Percentiles rank a stretch among this genome's conserved stretches.
These are phyloP conservation scores for Lypha dubia DNA, from an alignment of 2,888 invertebrate genomes.

Conservation along the genomic window DNA sequence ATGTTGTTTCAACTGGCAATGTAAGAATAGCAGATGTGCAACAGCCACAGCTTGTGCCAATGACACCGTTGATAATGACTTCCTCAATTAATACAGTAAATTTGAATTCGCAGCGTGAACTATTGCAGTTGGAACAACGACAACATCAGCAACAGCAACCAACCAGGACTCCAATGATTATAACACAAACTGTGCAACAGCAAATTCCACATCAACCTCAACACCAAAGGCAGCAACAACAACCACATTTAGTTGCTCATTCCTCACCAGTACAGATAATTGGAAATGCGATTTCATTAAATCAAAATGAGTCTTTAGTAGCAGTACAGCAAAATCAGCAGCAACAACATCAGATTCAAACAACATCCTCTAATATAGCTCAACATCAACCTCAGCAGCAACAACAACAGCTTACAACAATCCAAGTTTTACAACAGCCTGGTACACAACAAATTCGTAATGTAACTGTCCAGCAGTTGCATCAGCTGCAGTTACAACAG, in stretches of 20 bases:
- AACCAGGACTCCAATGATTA: conserved; percentile 56
- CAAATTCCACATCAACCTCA: conserved; percentile 71
- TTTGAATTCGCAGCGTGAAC: conserved; percentile 56
- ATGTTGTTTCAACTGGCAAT: conserved; percentile 48
- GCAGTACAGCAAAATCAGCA: conserved; percentile 73
- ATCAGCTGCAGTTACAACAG: conserved; percentile 74
- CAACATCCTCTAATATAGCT: conserved; percentile 71
- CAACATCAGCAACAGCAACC: conserved; percentile 66
- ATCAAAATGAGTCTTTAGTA: conserved; percentile 63
- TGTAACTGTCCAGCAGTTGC: conserved; percentile 76
- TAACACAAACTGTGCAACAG: conserved; percentile 66
- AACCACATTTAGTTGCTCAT: conserved; percentile 66
- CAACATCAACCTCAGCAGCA: conserved; percentile 72
- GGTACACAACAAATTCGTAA: conserved; percentile 73
- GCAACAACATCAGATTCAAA: conserved; percentile 73
- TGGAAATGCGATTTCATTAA: conserved; percentile 67
- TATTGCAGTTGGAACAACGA: conserved; percentile 53
- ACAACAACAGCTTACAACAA: conserved; percentile 73
- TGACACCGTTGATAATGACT: conserved; percentile 60
- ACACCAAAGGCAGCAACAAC: conserved; percentile 61
- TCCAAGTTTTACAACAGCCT: conserved; percentile 76
- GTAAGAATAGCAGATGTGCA: conserved; percentile 55
- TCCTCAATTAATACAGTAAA: conserved; percentile 56
- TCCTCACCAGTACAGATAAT: conserved; percentile 70
- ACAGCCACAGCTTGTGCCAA: conserved; percentile 55